Base-by-base conservation (phyloP, 2,797 vertebrate species). In the Lutjanus argentimaculatus region DNA sequence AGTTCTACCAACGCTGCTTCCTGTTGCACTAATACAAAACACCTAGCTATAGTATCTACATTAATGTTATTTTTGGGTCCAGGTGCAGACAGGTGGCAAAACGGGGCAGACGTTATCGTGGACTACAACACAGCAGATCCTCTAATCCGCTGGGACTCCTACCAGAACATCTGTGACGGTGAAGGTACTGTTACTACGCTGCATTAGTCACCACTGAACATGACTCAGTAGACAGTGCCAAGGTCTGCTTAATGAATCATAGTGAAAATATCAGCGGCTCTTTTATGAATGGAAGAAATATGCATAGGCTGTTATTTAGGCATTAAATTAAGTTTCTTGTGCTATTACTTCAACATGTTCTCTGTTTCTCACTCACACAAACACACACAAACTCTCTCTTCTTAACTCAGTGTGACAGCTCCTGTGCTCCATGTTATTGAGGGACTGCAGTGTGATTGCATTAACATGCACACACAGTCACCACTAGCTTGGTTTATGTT, bases 81-180 rank as follows among this genome's bases (percentile, higher is more conserved):
- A 94, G 94, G 90, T 64, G 83, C 92, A 8, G 96, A 98, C 69
- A 94, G 95, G 78, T 93, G 97, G 92, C 95, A 96, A 74, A 97
- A 96, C 19, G 96, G 96, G 42, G 90, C 93, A 0, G 95, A 96
- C 53, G 95, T 99, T 67, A 94, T 93, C 1, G 95, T 99, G 88
- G 97, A 99, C 90, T 98, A 97, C 94, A 97, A 96, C 90, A 97
- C 95, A 0, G 90, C 96, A 4, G 97, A 98, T 89, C 97, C 98
- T 1, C 92, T 98, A 51, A 96, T 96, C 79, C 96, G 96, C 87
- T 98, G 98, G 97, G 97, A 99, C 93, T 99, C 98, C 0, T 99
- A 99, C 40, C 97, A 98, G 95, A 97, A 97, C 91, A 90, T 98
- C 89, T 94, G 93, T 17, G 96, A 97, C 14, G 95, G 95, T 6